phyloP scores from a whole-genome alignment of 2,888 invertebrate genomes.

The Strigamia maritima region DNA sequence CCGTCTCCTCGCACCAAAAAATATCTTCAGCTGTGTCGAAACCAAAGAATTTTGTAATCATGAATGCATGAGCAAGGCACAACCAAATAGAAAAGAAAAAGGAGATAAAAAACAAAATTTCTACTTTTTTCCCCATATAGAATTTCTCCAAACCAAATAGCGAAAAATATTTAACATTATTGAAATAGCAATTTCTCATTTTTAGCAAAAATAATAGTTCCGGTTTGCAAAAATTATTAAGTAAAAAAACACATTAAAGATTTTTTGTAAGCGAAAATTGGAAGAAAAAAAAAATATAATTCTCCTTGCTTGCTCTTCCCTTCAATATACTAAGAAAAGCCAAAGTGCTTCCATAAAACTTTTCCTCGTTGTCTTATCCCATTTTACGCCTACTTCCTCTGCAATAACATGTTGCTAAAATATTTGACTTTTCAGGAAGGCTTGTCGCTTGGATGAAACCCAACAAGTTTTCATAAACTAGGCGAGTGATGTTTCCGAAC shows the following conservation, averaged over 20 bases:
- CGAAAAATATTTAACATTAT: no score
- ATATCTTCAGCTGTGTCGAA: not conserved
- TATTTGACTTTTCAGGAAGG: not conserved
- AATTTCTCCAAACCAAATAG: no score
- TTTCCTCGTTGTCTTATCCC: not conserved
- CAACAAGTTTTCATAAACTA: not conserved
- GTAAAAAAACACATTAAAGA: no score
- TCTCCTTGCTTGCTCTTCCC: not conserved
- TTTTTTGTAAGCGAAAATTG: not conserved
- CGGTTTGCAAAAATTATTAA: no score
- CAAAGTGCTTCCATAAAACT: not conserved
- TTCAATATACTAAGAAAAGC: not conserved
- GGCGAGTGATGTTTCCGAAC: not conserved
- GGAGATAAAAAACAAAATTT: not conserved
- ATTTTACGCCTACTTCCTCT: not conserved
- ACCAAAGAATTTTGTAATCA: slow-evolving; percentile 7
- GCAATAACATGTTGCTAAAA: slow-evolving; percentile 4
- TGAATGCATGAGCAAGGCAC: not conserved
- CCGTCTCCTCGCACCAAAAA: not conserved
- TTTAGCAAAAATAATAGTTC: no score
- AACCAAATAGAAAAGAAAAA: not conserved
- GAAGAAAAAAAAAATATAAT: not conserved
- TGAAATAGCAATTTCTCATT: no score
- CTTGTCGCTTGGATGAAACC: not conserved
- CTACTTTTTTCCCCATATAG: no score